Percentiles rank a stretch among this genome's conserved stretches.
phyloP scores from a whole-genome alignment of 23 tunicate species.

The Aplidium turbinatum region DNA sequence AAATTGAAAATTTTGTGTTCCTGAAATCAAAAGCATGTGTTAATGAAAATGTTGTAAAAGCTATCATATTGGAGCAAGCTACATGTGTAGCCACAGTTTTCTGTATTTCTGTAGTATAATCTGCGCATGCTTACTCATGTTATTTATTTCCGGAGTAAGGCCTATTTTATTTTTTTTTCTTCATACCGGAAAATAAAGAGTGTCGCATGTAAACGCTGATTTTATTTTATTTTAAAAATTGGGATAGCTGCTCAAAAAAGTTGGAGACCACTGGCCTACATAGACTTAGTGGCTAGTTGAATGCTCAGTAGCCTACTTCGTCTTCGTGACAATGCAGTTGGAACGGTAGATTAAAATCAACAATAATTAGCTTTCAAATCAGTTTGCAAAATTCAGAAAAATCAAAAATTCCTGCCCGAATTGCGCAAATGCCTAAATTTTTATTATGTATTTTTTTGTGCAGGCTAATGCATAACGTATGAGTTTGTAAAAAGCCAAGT shows the following conservation, averaged over 20 bases:
- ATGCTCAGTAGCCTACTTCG: too few species aligned
- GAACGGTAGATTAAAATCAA: too few species aligned
- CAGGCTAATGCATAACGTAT: too few species aligned
- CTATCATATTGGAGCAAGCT: neutral
- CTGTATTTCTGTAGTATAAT: neutral
- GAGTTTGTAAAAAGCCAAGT: too few species aligned
- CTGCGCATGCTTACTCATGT: neutral
- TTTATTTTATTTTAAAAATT: neutral
- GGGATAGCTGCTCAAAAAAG: neutral
- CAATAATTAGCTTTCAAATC: too few species aligned
- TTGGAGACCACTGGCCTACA: neutral
- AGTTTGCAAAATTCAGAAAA: too few species aligned
- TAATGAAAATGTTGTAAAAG: neutral
- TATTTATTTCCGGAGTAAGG: neutral
- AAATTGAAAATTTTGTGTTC: constrained; percentile 1
- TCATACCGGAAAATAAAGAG: neutral
- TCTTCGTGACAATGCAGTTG: too few species aligned
- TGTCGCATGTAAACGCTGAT: constrained; percentile 1
- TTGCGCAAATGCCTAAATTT: too few species aligned
- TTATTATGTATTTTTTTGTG: too few species aligned
- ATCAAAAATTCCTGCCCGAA: too few species aligned
- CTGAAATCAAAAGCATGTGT: neutral
- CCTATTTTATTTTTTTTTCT: neutral
- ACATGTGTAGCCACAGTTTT: too few species aligned
- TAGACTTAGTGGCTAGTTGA: neutral